These are phyloP conservation scores for Chrysemys picta DNA, from an alignment of 2,113 vertebrate species.

Conservation along the genomic window DNA sequence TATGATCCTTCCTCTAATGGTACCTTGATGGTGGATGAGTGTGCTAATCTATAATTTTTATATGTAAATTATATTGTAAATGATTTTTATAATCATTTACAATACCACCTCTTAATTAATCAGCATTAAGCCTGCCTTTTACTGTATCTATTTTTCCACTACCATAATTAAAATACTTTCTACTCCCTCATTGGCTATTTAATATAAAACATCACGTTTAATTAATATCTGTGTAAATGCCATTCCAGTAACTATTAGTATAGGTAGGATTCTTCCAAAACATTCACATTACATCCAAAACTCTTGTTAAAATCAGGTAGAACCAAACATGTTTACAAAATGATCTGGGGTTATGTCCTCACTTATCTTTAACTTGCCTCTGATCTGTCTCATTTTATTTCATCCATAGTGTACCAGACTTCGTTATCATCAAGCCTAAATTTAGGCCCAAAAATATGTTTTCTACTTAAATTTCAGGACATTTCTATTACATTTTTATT, in stretches of 20 bases:
- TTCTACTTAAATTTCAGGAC: not conserved
- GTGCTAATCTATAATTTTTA: not conserved
- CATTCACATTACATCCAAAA: not conserved
- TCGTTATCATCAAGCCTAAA: not conserved
- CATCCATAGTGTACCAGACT: not conserved
- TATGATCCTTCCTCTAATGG: not conserved
- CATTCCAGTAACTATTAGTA: not conserved
- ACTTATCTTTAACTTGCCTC: not conserved
- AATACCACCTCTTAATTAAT: not conserved
- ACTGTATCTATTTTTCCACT: not conserved
- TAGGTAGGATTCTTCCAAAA: not conserved
- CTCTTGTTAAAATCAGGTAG: not conserved
- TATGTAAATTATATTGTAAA: not conserved
- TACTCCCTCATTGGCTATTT: not conserved
- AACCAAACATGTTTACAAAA: not conserved
- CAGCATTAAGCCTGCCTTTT: not conserved
- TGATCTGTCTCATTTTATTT: not conserved
- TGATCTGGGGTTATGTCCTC: not conserved
- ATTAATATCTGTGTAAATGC: not conserved
- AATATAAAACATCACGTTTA: not conserved
- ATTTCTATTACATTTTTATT: not conserved
- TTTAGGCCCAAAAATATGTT: not conserved
- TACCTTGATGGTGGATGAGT: not conserved
- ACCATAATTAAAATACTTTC: not conserved
- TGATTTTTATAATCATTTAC: not conserved